phyloP scores from a whole-genome alignment of 2,113 vertebrate species.

The Mormyrus lacerda region DNA sequence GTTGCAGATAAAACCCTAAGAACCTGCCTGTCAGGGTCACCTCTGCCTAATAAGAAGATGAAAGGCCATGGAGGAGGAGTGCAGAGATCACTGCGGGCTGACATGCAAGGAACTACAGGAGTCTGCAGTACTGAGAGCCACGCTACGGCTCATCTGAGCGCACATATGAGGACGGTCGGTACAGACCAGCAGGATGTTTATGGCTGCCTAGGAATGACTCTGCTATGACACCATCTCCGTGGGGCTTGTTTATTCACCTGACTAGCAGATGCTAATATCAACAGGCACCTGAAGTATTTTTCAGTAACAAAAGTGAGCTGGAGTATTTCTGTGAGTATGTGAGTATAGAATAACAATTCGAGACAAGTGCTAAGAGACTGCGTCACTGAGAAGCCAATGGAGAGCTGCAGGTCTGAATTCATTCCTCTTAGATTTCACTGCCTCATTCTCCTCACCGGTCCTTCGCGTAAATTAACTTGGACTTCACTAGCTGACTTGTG shows the following conservation, averaged over 20 bases:
- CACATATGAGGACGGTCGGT: not conserved
- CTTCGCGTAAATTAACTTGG: constrained; percentile 5
- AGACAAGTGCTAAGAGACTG: not conserved
- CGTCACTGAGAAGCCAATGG: too few relatives aligned
- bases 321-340: not conserved
- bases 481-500: constrained; percentile 7
- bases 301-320: not conserved
- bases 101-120: not conserved
- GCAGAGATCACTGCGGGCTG: not conserved
- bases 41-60: not conserved
- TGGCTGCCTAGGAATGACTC: not conserved
- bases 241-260: not conserved
- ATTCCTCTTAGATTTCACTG: not conserved
- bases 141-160: not conserved
- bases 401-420: not conserved
- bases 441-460: not conserved
- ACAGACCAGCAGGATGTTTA: not conserved
- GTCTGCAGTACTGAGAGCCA: not conserved
- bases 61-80: not conserved
- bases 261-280: not conserved
- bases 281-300: not conserved
- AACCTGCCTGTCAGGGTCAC: constrained; percentile 4
- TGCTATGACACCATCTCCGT: not conserved
- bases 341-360: not conserved
- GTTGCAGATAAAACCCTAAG: constrained; percentile 14